phyloP scores from a whole-genome alignment of 2,888 invertebrate species.

The Ochlodes sylvanus region DNA sequence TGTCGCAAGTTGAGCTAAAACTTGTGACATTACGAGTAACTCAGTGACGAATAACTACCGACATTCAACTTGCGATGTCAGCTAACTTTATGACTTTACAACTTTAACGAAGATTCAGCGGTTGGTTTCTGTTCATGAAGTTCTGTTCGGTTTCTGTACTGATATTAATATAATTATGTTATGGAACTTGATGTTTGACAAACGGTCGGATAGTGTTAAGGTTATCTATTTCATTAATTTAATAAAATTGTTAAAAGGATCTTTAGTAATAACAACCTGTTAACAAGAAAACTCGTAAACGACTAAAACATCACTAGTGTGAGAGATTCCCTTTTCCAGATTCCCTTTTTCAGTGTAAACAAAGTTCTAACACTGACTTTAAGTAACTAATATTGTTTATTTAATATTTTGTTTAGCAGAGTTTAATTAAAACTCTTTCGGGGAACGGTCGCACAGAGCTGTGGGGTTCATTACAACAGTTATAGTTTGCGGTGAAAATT shows the following conservation, averaged over 20 bases:
- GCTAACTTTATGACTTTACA: not conserved
- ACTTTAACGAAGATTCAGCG: constrained; percentile 5
- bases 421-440: constrained; percentile 3
- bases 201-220: no score
- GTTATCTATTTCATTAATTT: no score
- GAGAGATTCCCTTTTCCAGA: no score
- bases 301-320: no score
- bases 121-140: not conserved
- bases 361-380: not conserved
- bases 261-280: no score
- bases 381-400: not conserved
- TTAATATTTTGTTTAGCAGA: not conserved
- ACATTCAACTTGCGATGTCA: not conserved
- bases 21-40: not conserved
- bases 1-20: not conserved
- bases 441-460: not conserved
- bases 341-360: not conserved
- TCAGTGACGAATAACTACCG: not conserved
- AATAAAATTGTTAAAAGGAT: no score
- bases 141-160: not conserved
- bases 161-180: not conserved
- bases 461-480: constrained; percentile 4
- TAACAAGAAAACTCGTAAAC: no score
- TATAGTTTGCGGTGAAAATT: constrained; percentile 10
- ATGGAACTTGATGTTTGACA: no score